These are phyloP conservation scores for Lacerta viridis DNA, from an alignment of 2,797 vertebrate species.

Conservation along the genomic window DNA sequence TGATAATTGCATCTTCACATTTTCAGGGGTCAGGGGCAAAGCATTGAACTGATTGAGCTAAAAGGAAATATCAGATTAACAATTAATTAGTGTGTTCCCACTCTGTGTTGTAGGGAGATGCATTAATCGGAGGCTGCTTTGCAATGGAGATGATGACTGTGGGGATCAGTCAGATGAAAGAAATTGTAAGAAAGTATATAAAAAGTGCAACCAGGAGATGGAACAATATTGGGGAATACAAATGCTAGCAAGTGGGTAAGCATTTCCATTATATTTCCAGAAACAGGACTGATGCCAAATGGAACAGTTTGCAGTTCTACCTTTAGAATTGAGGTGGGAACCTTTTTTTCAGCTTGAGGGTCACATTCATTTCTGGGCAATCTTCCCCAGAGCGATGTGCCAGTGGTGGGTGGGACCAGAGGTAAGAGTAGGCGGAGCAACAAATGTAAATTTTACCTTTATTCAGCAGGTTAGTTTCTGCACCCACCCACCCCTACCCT, in stretches of 20 bases:
- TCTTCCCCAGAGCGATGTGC: too few species aligned
- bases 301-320: neutral
- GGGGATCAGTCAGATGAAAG: conserved; percentile 93
- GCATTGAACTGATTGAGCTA: neutral
- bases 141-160: conserved; percentile 95
- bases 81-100: neutral
- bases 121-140: conserved; percentile 86
- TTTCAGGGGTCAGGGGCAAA: neutral
- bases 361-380: too few species aligned
- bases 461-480: too few species aligned
- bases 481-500: too few species aligned
- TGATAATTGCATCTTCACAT: neutral
- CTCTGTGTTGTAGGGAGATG: conserved; percentile 86
- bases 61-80: neutral
- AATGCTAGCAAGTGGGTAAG: conserved; percentile 92
- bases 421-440: too few species aligned
- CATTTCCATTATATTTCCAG: neutral
- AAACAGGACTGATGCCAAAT: neutral
- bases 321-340: neutral
- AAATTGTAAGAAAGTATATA: conserved; percentile 82
- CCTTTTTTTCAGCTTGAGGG: too few species aligned
- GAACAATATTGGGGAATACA: conserved; percentile 93
- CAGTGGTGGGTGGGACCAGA: too few species aligned
- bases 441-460: too few species aligned
- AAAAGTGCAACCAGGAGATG: conserved; percentile 83